Evolutionary conservation across 2,113 vertebrate species (phyloP), one percentile per base, ranked within the genome.

Genomic region (Zootoca vivipara): DNA sequence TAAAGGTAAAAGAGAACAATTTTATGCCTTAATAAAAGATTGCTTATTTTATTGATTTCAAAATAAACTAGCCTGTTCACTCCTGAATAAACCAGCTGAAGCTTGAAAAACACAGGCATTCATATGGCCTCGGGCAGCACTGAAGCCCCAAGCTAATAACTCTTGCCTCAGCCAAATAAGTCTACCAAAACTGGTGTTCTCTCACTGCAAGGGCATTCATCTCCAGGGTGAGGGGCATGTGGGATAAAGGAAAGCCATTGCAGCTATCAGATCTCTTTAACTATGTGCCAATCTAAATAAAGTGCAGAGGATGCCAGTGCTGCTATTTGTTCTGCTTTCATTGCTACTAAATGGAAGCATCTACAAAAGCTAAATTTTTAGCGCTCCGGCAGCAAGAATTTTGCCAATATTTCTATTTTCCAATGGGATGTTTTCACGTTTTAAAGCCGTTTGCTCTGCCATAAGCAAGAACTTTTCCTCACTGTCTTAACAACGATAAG

Each of bases 1-100:
- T 3, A 7, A 92, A 94, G 93, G 92, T 93, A 91, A 94, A 95
- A 67, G 82, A 93, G 89, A 94, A 90, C 0, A 12, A 42, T 90
- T 93, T 94, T 91, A 89, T 92, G 90, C 92, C 92, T 94, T 94
- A 94, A 90, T 83, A 90, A 87, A 73, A 88, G 62, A 94, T 94
- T 94, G 89, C 93, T 92, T 88, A 87, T 90, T 96, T 94, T 94
- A 96, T 95, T 96, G 95, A 96, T 95, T 95, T 91, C 91, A 91
- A 95, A 94, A 95, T 92, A 95, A 93, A 88, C 75, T 92, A 94
- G 40, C 87, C 87, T 89, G 67, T 89, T 91, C 94, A 92, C 86
- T 58, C 87, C 95, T 95, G 92, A 95, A 95, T 95, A 94, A 90
- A 88, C 84, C 86, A 90, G 82, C 90, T 83, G 91, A 95, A 95